A percentile compares a stretch with the other conserved stretches of the same genome.
These are phyloP conservation scores for Cryptophagus acutangulus DNA, from an alignment of 2,888 invertebrate genomes.

Conservation along the genomic window DNA sequence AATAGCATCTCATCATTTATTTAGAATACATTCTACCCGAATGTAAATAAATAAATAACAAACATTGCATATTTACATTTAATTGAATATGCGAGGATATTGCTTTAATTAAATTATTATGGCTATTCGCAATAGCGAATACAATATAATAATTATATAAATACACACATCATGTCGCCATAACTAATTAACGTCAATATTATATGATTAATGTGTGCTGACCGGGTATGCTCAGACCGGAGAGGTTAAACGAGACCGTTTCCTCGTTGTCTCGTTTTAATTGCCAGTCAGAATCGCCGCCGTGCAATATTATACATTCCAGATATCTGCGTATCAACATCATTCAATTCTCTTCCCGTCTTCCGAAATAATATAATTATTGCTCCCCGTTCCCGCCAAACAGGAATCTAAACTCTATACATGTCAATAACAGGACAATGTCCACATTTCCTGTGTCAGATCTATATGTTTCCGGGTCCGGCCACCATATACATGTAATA, in stretches of 20 bases:
- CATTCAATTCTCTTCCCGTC: conserved; percentile 27
- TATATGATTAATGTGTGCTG: conserved; percentile 43
- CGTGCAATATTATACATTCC: conserved; percentile 16
- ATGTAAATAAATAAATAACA: conserved; percentile 29
- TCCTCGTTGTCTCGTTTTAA: conserved; percentile 27
- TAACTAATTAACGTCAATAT: conserved; percentile 46
- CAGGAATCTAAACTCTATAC: conserved; percentile 30
- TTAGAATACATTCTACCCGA: conserved; percentile 22
- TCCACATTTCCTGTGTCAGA: conserved; percentile 38
- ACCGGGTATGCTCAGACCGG: conserved; percentile 32
- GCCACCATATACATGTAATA: too few relatives aligned
- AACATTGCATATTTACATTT: conserved; percentile 31
- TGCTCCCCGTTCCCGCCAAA: too few relatives aligned
- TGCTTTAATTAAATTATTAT: conserved; percentile 43
- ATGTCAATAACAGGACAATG: conserved; percentile 42
- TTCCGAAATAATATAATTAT: conserved; percentile 40
- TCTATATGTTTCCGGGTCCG: too few relatives aligned
- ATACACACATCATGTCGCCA: conserved; percentile 44
- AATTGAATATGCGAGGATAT: conserved; percentile 35
- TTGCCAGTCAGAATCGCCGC: conserved; percentile 7
- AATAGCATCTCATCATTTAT: conserved; percentile 30
- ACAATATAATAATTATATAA: conserved; percentile 47
- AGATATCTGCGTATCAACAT: background rate
- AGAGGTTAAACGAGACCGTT: conserved; percentile 28
- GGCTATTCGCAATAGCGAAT: conserved; percentile 35